phyloP scores from a whole-genome alignment of 2,888 invertebrate species.

The Rhamnusium bicolor region DNA sequence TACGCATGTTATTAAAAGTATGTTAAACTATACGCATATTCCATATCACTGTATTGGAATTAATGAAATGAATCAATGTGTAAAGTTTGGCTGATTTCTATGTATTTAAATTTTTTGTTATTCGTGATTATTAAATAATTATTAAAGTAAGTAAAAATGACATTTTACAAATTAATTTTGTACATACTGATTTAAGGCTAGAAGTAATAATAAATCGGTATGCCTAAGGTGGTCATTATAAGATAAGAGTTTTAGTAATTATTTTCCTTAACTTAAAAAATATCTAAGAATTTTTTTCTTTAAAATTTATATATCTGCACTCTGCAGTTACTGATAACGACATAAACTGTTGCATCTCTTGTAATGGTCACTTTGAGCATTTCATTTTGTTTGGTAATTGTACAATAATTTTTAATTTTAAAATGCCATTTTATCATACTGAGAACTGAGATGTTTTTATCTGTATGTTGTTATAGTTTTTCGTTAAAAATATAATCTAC shows the following conservation, averaged over 20 bases:
- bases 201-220: constrained; percentile 20
- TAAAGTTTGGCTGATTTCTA: neutral
- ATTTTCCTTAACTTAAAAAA: too few species aligned
- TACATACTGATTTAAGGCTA: constrained; percentile 10
- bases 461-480: constrained; percentile 14
- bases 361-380: neutral
- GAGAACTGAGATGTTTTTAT: neutral
- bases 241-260: too few species aligned
- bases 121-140: too few species aligned
- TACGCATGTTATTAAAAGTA: neutral
- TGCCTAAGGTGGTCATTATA: neutral
- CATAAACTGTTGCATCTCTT: neutral
- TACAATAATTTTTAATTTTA: neutral
- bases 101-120: neutral
- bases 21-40: neutral
- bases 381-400: constrained; percentile 1
- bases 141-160: constrained; percentile 3
- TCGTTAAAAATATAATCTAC: constrained; percentile 10
- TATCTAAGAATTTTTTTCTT: too few species aligned
- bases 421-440: neutral
- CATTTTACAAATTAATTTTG: neutral
- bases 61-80: neutral
- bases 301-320: too few species aligned
- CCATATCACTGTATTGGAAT: neutral
- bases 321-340: too few species aligned